Evolutionary conservation across 2,888 invertebrate species (phyloP).

Genomic region (Agrotis segetum): DNA sequence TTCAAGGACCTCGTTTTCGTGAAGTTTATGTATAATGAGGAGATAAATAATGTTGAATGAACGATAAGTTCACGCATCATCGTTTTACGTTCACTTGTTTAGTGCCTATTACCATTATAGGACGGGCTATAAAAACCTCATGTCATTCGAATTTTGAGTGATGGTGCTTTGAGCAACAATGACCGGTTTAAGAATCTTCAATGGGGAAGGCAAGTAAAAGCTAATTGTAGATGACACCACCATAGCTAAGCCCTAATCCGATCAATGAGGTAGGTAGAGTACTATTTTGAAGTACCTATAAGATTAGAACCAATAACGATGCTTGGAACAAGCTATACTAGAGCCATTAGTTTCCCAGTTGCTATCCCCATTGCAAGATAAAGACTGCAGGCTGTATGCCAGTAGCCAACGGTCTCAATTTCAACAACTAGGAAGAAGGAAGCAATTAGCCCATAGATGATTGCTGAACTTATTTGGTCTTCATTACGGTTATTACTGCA

Average conservation of each 20-base stretch:
- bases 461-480: background rate
- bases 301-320: too few relatives aligned
- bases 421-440: background rate
- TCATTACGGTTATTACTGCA: background rate
- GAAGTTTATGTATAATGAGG: constrained; percentile 53
- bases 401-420: background rate
- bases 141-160: constrained; percentile 11
- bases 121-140: constrained; percentile 7
- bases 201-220: too few relatives aligned
- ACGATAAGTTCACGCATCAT: constrained; percentile 44
- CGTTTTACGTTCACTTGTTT: constrained; percentile 52
- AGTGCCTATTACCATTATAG: constrained; percentile 11
- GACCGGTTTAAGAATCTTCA: background rate
- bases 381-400: too few relatives aligned
- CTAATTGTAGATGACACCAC: too few relatives aligned
- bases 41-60: constrained; percentile 65
- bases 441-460: background rate
- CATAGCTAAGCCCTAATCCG: too few relatives aligned
- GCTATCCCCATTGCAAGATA: too few relatives aligned
- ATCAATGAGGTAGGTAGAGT: too few relatives aligned
- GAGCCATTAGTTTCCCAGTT: too few relatives aligned
- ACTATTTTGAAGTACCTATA: too few relatives aligned
- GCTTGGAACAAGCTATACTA: too few relatives aligned
- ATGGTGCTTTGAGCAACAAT: constrained; percentile 19
- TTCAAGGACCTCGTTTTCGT: constrained; percentile 66